phyloP scores from a whole-genome alignment of 2,113 vertebrate species.

The Labeo rohita region DNA sequence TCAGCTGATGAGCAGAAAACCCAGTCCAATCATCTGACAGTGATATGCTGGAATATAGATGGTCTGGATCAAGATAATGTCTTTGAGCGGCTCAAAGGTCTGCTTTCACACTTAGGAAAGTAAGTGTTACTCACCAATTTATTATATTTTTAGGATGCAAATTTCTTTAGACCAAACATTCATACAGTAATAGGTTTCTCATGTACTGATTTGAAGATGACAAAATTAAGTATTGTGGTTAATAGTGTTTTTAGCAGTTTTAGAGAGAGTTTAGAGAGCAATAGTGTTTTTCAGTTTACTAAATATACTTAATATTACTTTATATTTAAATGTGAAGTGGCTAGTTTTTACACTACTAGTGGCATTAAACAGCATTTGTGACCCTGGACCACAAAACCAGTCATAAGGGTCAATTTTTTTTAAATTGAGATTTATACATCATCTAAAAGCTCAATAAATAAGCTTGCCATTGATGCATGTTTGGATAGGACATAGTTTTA shows the following conservation, averaged over 20 bases:
- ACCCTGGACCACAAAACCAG: no score
- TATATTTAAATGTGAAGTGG: background rate
- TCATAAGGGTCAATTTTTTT: no score
- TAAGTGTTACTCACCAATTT: slow-evolving; percentile 23
- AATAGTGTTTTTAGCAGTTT: background rate
- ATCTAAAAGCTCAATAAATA: no score
- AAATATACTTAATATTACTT: background rate
- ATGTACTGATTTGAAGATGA: background rate
- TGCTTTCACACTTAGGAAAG: slow-evolving; percentile 79
- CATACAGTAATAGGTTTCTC: background rate
- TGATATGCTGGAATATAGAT: slow-evolving; percentile 86
- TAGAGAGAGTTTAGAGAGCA: background rate
- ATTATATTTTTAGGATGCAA: background rate
- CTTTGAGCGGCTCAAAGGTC: slow-evolving; percentile 69
- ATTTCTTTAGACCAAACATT: background rate
- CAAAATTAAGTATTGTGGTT: background rate
- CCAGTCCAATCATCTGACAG: slow-evolving; percentile 65
- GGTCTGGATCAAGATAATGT: slow-evolving; percentile 77
- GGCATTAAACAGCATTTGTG: background rate
- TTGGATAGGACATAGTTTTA: no score
- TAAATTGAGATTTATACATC: no score
- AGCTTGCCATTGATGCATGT: no score
- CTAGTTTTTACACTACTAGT: background rate
- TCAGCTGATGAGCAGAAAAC: background rate
- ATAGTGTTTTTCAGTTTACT: background rate